Evolutionary conservation across 2,888 invertebrate species (phyloP).

Genomic region (Asteroscopus sphinx): DNA sequence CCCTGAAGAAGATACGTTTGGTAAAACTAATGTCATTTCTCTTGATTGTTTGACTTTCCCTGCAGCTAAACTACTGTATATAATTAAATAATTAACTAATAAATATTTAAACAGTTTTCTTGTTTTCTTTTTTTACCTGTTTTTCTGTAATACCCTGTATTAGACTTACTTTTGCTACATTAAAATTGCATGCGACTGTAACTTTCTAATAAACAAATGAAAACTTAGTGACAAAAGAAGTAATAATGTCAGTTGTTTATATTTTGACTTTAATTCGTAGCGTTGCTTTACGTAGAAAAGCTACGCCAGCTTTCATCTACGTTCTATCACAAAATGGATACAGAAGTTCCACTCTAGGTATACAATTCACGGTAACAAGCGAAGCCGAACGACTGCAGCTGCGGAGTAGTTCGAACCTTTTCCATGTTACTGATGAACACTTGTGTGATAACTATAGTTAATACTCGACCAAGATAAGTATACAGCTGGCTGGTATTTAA

Average conservation of each 20-base stretch:
- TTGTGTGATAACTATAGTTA: too few relatives aligned
- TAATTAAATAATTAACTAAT: conserved; percentile 12
- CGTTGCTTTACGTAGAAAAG: conserved; percentile 26
- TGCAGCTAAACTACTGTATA: neutral
- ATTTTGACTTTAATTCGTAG: conserved; percentile 35
- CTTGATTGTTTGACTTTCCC: neutral
- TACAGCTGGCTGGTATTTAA: too few relatives aligned
- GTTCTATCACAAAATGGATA: neutral
- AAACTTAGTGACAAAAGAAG: neutral
- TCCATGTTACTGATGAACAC: too few relatives aligned
- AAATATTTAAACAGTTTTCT: conserved; percentile 22
- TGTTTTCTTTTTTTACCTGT: conserved; percentile 25
- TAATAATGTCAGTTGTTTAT: conserved; percentile 9
- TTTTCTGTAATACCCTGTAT: conserved; percentile 1
- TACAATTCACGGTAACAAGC: too few relatives aligned
- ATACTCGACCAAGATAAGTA: too few relatives aligned
- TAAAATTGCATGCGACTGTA: conserved; percentile 39
- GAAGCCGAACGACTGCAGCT: too few relatives aligned
- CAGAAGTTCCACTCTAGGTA: neutral
- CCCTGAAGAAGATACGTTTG: too few relatives aligned
- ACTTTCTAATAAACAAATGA: conserved; percentile 24
- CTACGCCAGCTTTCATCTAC: conserved; percentile 22
- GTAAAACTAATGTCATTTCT: neutral
- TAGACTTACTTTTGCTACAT: conserved; percentile 4
- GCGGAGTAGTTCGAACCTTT: too few relatives aligned